Evolutionary conservation across 1,140 invertebrate genomes (phyloP), one percentile per base, ranked within the genome.

Genomic region (Phthorimaea operculella): DNA sequence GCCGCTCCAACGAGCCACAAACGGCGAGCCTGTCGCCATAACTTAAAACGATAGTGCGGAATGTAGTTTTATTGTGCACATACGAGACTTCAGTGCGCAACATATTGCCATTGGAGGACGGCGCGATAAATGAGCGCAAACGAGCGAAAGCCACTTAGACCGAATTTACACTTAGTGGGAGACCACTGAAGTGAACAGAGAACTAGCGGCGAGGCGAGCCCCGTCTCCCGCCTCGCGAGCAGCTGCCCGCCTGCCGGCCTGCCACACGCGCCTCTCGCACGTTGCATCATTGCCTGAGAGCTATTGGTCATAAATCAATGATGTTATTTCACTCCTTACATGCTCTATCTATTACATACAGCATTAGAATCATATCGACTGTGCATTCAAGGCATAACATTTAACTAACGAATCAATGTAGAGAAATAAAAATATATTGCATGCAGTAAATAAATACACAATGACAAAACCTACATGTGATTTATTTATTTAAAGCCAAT

Each of bases 161-260:
- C 76, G 73, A 83, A 81, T 84, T 83, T 81, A 84, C 76, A 79
- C 81, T 84, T 80, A 67, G 81, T 81, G 81, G 81, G 81, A 83
- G 81, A 81, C 75, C 73, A 63, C 70, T 47, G 11, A 62, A 62
- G 44, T 73, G 44, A 14, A 15, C 14, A 62, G 44, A 72, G 44
- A 14, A 15, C 14, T 47, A 15, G 44, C 44, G 8, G 44, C 55
- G 57, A 59, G 66, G n/a, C n/a, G n/a, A n/a, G n/a, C n/a, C 55
- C 57, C 57, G 47, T 57, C 55, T 62, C 51, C 57, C 65, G 62
- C 56, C 63, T 52, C 58, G 68, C 80, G 21, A 28, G 2, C 81
- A 84, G 81, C 77, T 84, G 79, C 75, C 81, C 42, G 42, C 6
- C 14, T 6, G 10, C 8, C 42, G 33, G 11, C 33, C 11, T 6